A percentile compares a stretch with the other conserved stretches of the same genome.
These are phyloP conservation scores for Toxotes lorentzi DNA, from an alignment of 2,797 vertebrate species.

Conservation along the genomic window DNA sequence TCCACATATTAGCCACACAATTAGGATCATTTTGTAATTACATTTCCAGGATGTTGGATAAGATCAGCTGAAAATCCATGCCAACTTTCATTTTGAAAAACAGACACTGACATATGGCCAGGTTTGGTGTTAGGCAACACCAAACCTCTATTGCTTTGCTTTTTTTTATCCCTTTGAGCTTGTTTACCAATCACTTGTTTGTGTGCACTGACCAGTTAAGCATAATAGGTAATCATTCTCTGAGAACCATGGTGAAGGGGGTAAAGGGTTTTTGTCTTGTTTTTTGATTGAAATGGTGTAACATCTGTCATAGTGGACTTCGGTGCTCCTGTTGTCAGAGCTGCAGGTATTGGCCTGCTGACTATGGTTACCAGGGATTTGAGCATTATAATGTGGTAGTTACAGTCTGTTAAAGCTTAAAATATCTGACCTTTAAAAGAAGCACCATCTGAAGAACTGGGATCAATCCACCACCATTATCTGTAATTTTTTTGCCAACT, in stretches of 20 bases:
- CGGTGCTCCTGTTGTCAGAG: constrained; percentile 2
- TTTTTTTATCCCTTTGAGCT: background rate
- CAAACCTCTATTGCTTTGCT: background rate
- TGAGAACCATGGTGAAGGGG: background rate
- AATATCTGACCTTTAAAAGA: constrained; percentile 51
- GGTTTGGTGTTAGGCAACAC: background rate
- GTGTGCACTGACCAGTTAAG: background rate
- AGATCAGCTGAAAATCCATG: background rate
- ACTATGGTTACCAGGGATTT: constrained; percentile 11
- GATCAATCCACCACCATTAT: constrained; percentile 22
- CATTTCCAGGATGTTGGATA: background rate
- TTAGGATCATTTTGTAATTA: background rate
- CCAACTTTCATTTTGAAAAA: background rate
- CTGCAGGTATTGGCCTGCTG: constrained; percentile 4
- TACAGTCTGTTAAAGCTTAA: constrained; percentile 24
- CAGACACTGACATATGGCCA: background rate
- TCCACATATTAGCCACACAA: background rate
- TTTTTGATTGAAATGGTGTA: background rate
- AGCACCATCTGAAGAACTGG: constrained; percentile 26
- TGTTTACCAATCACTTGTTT: background rate
- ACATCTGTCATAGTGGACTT: background rate
- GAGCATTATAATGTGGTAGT: constrained; percentile 35
- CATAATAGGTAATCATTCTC: background rate
- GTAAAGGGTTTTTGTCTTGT: background rate
- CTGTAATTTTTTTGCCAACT: constrained; percentile 40